Conservation (phyloP, 2,888 invertebrate genomes). For the Conus canariensis region DNA sequence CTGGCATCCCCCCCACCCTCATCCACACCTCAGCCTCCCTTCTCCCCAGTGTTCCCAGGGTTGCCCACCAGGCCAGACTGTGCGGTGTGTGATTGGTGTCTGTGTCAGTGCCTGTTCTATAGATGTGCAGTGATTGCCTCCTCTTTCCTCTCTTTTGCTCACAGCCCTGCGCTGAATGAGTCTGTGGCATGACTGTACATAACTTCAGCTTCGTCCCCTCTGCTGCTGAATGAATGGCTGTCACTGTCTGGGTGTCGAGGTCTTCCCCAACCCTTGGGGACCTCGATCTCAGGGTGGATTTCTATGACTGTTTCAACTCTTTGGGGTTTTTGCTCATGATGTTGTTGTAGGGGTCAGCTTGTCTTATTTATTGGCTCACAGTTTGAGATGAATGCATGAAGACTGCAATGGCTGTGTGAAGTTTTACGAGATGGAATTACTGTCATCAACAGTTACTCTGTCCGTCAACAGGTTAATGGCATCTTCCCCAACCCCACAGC, state of each 20-base stretch:
- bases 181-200: not conserved
- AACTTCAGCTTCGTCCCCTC: not conserved
- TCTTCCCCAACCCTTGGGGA: too few relatives aligned
- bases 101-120: conserved; percentile 11
- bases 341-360: not conserved
- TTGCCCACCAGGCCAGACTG: not conserved
- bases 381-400: not conserved
- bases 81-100: not conserved
- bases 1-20: too few relatives aligned
- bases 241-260: too few relatives aligned
- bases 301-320: not conserved
- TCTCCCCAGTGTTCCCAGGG: not conserved
- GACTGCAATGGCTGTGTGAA: not conserved
- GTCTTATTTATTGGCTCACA: not conserved
- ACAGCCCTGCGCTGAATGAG: not conserved
- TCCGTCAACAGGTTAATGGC: not conserved
- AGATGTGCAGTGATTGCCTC: not conserved
- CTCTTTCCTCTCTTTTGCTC: not conserved
- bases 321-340: not conserved
- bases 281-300: too few relatives aligned
- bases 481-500: too few relatives aligned
- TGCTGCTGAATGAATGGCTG: not conserved
- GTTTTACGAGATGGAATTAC: not conserved
- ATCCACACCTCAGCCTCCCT: too few relatives aligned
- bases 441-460: not conserved